These are phyloP conservation scores for Oenanthe melanoleuca DNA, from an alignment of 2,113 vertebrate species.

Conservation along the genomic window DNA sequence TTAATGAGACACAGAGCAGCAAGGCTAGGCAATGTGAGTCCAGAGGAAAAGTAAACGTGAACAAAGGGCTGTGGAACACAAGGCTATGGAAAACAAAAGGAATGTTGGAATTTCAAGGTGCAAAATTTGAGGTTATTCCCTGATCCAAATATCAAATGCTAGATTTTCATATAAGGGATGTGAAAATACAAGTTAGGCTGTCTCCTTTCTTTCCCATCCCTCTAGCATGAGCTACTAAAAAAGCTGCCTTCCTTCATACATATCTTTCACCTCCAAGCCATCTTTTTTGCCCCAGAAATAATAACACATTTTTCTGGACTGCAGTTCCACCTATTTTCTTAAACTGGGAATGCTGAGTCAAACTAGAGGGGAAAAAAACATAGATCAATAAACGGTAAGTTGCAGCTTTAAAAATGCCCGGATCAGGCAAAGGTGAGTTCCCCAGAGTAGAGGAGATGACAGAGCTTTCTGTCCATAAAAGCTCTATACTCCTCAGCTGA, in stretches of 20 bases:
- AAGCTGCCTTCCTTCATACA: background rate
- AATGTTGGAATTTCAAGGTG: background rate
- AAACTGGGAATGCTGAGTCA: background rate
- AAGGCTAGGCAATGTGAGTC: background rate
- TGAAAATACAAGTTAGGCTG: background rate
- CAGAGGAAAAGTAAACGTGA: background rate
- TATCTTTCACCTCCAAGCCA: background rate
- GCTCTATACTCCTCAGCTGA: background rate
- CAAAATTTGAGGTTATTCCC: background rate
- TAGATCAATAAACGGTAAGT: background rate
- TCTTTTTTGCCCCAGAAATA: background rate
- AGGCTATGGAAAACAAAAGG: background rate
- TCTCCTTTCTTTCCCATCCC: background rate
- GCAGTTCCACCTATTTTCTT: background rate
- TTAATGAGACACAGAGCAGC: background rate
- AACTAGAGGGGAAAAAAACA: rapidly evolving
- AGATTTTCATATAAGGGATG: background rate
- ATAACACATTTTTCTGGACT: background rate
- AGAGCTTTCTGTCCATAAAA: background rate
- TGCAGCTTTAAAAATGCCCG: background rate
- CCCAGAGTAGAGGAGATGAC: background rate
- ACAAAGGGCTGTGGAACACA: background rate
- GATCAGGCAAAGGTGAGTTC: background rate
- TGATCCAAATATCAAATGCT: background rate
- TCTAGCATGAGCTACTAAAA: background rate